phyloP scores from a whole-genome alignment of 2,113 vertebrate genomes.

The Coturnix japonica region DNA sequence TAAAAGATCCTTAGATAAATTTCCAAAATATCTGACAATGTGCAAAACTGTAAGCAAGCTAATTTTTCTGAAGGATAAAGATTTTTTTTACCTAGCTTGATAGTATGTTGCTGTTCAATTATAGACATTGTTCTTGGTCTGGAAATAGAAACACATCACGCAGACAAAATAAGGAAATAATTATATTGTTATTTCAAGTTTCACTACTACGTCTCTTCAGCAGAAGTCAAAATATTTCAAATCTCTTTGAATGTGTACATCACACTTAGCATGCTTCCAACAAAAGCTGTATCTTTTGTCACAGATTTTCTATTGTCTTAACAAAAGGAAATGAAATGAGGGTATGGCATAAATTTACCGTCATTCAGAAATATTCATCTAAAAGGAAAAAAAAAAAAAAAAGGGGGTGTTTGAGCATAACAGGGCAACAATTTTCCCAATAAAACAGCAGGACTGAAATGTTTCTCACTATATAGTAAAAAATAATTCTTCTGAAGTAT shows the following conservation, averaged over 20 bases:
- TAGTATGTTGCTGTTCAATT: not conserved
- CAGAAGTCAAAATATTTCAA: not conserved
- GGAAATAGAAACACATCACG: not conserved
- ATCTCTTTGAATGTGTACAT: not conserved
- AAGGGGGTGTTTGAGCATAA: not conserved
- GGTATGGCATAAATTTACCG: not conserved
- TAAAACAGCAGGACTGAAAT: not conserved
- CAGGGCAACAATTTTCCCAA: not conserved
- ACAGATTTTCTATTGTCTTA: not conserved
- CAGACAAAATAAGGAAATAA: not conserved
- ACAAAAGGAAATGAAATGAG: not conserved
- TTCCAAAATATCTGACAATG: not conserved
- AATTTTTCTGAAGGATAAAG: not conserved
- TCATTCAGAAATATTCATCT: not conserved
- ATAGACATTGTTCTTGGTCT: rapidly evolving
- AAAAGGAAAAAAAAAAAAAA: not conserved
- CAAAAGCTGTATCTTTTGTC: not conserved
- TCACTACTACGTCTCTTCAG: not conserved
- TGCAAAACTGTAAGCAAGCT: not conserved
- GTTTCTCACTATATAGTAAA: not conserved
- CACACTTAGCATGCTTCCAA: not conserved
- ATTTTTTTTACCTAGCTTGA: not conserved
- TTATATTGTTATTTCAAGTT: not conserved
- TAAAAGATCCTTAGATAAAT: not conserved
- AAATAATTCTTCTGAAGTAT: not conserved